Base-by-base conservation (phyloP, 2,113 vertebrate genomes). In the Sialia sialis region DNA sequence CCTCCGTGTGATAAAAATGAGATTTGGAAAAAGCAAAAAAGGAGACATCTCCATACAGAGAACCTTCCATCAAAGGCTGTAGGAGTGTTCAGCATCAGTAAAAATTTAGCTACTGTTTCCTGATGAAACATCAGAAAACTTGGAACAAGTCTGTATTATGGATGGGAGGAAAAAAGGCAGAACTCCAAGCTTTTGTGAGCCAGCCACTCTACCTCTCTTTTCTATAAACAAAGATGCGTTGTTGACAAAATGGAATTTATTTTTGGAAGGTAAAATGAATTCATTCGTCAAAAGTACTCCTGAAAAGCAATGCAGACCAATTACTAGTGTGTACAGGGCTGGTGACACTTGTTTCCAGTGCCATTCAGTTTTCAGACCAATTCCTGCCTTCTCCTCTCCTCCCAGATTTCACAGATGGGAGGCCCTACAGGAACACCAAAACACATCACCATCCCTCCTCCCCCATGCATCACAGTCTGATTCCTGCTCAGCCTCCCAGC, bases 341-440 rank as follows among this genome's bases (percentile, higher is more conserved):
- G 18, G 8, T 32, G 63, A 60, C 3, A 10, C 30, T 66, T 41
- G 4, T 27, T 59, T 51, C 16, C 76, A 43, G n/a, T 13, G 55
- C 26, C n/a, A 43, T 32, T 55, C 90, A 26, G 6, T 72, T 92
- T 86, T 67, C 38, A 82, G 74, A 51, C 9, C 12, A 79, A 18
- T 23, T 23, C 20, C 14, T 49, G 9, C 48, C 7, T 13, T 9
- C 7, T 30, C 14, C 16, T 21, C 8, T 3, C 6, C 16, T 13
- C 1, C 2, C 9, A 56, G 48, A n/a, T 52, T 77, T 58, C 73
- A 66, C 13, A 43, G 64, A n/a, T 0, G 1, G 16, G 52, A n/a
- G 17, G 39, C 43, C 39, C 26, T n/a, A 11, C 14, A 66, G 39
- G 6, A n/a, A 43, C 8, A 58, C 5, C 3, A 20, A 67, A 0